Evolutionary conservation across 2,113 vertebrate species (phyloP), one percentile per base, ranked within the genome.

Genomic region (Sorex fumeus): DNA sequence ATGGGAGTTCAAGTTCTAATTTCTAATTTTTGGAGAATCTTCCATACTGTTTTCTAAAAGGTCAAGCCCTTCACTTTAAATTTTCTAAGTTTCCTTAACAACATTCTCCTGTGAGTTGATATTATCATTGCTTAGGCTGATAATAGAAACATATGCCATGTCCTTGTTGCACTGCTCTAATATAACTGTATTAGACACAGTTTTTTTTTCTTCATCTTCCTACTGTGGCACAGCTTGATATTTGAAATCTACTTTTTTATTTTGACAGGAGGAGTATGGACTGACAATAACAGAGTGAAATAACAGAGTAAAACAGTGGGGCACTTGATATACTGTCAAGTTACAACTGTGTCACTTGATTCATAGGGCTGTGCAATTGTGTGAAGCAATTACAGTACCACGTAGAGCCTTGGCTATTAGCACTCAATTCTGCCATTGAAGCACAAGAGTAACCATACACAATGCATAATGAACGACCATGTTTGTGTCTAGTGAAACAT

Each of bases 231-330:
- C 60, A 85, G 60, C 30, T 84, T 40, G 71, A 50, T 27, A 47
- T n/a, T 50, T 81, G 36, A 90, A 25, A 36, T 69, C 47, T 12
- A 8, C 60, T 75, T 71, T 84, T 70, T 45, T 32, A 18, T 77
- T 88, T 88, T 69, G 47, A 83, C 30, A 77, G 34, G 13, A 88
- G 70, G n/a, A n/a, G 19, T 69, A 67, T 75, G 19, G 12, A 69
- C 30, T 47, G 30, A 34, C 36, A 90, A 53, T 79, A 43, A 74
- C 19, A 60, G 71, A 71, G 77, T 12, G 57, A 72, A 50, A 36
- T 19, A 43, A 50, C 47, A 50, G 30, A 45, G 67, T 5, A n/a
- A 43, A 18, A 77, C n/a, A 9, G 25, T 70, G 84, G 47, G 57
- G 47, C 36, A 60, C 9, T 60, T 69, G 87, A 90, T 74, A 74